A percentile compares a stretch with the other conserved stretches of the same genome.
Evolutionary conservation across 2,113 vertebrate genomes (phyloP).

Genomic region (Deroptyus accipitrinus): DNA sequence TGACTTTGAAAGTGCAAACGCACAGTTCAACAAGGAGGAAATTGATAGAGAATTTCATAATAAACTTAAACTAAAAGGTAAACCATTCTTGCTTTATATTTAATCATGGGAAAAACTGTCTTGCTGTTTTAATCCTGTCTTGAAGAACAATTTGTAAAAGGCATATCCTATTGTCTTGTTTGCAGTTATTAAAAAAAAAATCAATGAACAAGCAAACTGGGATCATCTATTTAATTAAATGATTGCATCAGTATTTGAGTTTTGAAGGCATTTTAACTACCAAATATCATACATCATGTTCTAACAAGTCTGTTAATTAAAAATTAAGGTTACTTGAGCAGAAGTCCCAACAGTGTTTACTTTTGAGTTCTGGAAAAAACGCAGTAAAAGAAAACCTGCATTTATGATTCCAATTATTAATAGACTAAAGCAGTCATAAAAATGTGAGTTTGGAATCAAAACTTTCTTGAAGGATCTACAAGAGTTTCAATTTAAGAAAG

Average conservation of each 20-base stretch:
- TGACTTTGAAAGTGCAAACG: slow-evolving; percentile 97
- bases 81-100: not conserved
- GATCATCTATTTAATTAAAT: not conserved
- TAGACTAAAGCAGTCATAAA: not conserved
- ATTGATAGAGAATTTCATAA: slow-evolving; percentile 97
- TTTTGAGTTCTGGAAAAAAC: not conserved
- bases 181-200: not conserved
- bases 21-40: slow-evolving; percentile 98
- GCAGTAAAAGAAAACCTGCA: not conserved
- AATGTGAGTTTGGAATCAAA: not conserved
- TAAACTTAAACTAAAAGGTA: slow-evolving; percentile 98
- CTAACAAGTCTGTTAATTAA: not conserved
- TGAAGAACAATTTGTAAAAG: not conserved
- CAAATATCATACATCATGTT: not conserved
- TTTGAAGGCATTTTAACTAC: not conserved
- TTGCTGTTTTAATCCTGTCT: not conserved
- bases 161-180: not conserved
- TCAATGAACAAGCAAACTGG: not conserved
- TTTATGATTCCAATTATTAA: not conserved
- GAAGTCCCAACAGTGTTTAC: not conserved
- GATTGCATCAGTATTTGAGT: not conserved
- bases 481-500: not conserved
- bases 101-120: not conserved
- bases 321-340: not conserved
- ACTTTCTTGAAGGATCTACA: not conserved